Evolutionary conservation across 2,113 vertebrate genomes (phyloP), one percentile per base, ranked within the genome.

Genomic region (Chelonoidis abingdonii): DNA sequence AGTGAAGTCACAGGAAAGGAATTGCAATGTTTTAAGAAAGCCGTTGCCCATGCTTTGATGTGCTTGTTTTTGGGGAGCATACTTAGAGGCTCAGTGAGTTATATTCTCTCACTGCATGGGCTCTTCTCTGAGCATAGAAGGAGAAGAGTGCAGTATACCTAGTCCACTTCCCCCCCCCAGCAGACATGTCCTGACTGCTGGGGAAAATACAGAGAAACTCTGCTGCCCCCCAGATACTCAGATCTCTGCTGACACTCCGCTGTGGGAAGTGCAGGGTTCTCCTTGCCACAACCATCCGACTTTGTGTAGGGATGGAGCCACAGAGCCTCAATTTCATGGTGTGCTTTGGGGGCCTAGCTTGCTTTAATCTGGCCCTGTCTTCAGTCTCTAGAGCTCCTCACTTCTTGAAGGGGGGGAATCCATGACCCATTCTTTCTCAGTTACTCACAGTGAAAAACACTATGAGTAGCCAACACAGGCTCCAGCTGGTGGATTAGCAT

Each of bases 401-500:
- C 83, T 97, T 79, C 92, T 92, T 47, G 93, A 14, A 41, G 95
- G 89, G 83, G 93, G 93, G 87, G 93, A 93, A 88, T 93, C 81
- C 85, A 49, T 96, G 91, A 87, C 89, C 94, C 75, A 96, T 91
- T 79, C 95, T 97, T 96, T 79, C 91, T 96, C 93, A 87, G 95
- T 93, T 96, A 76, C 87, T 96, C 2, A 47, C 90, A 94, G 88
- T 95, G 93, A 88, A 95, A 92, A 96, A 91, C 89, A 96, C 83
- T 7, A 35, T 2, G 22, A 93, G 91, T 0, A 0, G 94, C 92
- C 94, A 97, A 57, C 86, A 83, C 41, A 56, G 93, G 62, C 96
- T 97, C 94, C 93, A 95, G 95, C 94, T 94, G 85, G 90, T 97
- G 81, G 92, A 88, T 95, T 87, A 92, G 65, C 87, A 87, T 95